These are phyloP conservation scores for Pomphorhynchus laevis DNA, from an alignment of 1,140 invertebrate species.

Conservation along the genomic window DNA sequence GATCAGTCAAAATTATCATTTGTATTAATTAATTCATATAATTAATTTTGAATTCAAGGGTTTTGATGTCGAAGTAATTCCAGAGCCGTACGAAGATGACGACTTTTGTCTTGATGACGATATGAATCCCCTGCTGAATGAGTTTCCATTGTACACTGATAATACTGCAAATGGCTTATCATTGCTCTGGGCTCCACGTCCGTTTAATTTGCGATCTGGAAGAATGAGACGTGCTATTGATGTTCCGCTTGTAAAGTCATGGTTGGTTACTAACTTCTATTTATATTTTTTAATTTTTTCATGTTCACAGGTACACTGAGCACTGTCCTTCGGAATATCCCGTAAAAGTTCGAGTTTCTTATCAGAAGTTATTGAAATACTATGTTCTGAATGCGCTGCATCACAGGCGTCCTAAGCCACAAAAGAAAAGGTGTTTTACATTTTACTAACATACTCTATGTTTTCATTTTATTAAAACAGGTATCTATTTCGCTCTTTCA, in stretches of 20 bases:
- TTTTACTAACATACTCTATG: background rate
- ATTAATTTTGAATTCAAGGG: background rate
- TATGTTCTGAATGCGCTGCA: slow-evolving; percentile 86
- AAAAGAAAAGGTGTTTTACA: slow-evolving; percentile 45
- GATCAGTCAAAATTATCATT: slow-evolving; percentile 1
- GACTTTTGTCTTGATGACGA: slow-evolving; percentile 61
- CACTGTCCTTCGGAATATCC: slow-evolving; percentile 91
- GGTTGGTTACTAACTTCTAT: slow-evolving; percentile 29
- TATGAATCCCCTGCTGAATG: slow-evolving; percentile 57
- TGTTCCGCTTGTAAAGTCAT: slow-evolving; percentile 73
- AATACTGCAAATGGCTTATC: slow-evolving; percentile 96
- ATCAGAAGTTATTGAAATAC: slow-evolving; percentile 89
- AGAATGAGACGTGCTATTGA: slow-evolving; percentile 48
- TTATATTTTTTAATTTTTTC: background rate
- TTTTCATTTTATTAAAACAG: slow-evolving; percentile 14
- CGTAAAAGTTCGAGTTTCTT: slow-evolving; percentile 90
- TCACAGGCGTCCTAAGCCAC: slow-evolving; percentile 74
- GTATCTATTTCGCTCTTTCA: slow-evolving; percentile 87
- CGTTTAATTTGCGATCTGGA: slow-evolving; percentile 72
- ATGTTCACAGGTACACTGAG: slow-evolving; percentile 27
- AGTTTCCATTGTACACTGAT: slow-evolving; percentile 74
- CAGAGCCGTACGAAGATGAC: slow-evolving; percentile 38
- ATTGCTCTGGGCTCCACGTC: slow-evolving; percentile 79
- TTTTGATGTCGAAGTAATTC: background rate
- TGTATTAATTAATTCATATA: too few species aligned